Base-by-base conservation (phyloP, 2,888 invertebrate species). In the Sphaerophoria rueppellii region DNA sequence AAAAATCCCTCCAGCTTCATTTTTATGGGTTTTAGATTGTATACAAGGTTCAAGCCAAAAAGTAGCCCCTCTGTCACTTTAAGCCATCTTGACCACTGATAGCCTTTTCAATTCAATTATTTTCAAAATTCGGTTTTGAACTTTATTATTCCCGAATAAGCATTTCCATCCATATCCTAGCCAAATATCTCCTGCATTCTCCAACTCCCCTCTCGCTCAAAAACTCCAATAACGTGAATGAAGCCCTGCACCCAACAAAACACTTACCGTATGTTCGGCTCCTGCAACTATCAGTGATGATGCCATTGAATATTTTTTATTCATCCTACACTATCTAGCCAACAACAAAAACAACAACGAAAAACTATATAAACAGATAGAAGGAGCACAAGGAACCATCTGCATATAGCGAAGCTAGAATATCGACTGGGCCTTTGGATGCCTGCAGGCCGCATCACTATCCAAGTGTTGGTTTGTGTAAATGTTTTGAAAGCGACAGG, bases 401-500 rank as follows among this genome's bases (percentile, higher is more conserved):
- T 83, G 80, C 80, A 83, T 83, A 67, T 75, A 2, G 24, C 24
- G 24, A 24, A 24, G 40, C 6, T 6, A 40, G 40, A 55, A 83
- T 83, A 77, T 77, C 85, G 81, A 81, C 24, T 2, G 1, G 24
- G 24, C 73, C 80, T 72, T 34, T 80, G 75, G 71, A 67, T 69
- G 83, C 80, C 85, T 85, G 69, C 81, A 81, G 85, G 85, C 69
- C 76, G 76, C 76, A 76, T 80, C 67, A 75, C 55, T 65, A 67
- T 77, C 55, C 77, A 48, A 52, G 72, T 81, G 75, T 80, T 80
- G 83, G 83, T 79, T 83, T 80, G 82, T 77, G 82, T 78, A 86
- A 86, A 86, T 82, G 85, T 85, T 85, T 85, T 85, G 81, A 85
- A 81, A 85, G 70, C 85, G 85, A 81, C 87, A 87, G 87, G 87